These are phyloP conservation scores for Halcyon senegalensis DNA, from an alignment of 2,113 vertebrate species.

Conservation along the genomic window DNA sequence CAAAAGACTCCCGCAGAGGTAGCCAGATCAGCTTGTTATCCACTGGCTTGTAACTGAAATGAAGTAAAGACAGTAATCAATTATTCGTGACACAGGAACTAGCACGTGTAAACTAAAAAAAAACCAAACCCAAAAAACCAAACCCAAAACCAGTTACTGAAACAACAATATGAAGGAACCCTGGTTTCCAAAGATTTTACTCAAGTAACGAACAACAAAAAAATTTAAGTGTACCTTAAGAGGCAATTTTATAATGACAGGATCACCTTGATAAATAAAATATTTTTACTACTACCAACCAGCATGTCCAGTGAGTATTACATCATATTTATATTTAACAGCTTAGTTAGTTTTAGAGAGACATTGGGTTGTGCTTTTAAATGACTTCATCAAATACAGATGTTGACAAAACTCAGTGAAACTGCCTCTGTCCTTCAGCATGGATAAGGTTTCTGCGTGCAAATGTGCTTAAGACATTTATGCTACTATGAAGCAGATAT, in stretches of 20 bases:
- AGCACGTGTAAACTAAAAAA: not conserved
- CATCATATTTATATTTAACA: not conserved
- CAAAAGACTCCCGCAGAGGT: slow-evolving; percentile 92
- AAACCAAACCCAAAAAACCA: not conserved
- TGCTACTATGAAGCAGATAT: not conserved
- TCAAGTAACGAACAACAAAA: rapidly evolving
- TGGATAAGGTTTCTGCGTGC: not conserved
- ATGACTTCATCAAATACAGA: not conserved
- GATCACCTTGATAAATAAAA: not conserved
- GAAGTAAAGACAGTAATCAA: not conserved
- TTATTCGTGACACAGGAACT: not conserved
- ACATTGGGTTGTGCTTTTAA: not conserved
- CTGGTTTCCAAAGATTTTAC: not conserved
- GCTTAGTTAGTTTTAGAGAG: not conserved
- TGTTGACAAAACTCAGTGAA: not conserved
- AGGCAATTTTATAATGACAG: rapidly evolving
- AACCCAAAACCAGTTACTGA: not conserved
- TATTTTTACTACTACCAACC: not conserved
- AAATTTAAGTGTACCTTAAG: not conserved
- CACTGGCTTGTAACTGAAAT: slow-evolving; percentile 91
- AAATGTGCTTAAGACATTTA: not conserved
- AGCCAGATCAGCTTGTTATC: slow-evolving; percentile 92
- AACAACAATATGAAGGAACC: not conserved
- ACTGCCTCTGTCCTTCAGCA: not conserved
- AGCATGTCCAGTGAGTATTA: not conserved